Percentiles rank a stretch among this genome's conserved stretches.
phyloP scores from a whole-genome alignment of 1,140 invertebrate genomes.

The Subanguina moxae region DNA sequence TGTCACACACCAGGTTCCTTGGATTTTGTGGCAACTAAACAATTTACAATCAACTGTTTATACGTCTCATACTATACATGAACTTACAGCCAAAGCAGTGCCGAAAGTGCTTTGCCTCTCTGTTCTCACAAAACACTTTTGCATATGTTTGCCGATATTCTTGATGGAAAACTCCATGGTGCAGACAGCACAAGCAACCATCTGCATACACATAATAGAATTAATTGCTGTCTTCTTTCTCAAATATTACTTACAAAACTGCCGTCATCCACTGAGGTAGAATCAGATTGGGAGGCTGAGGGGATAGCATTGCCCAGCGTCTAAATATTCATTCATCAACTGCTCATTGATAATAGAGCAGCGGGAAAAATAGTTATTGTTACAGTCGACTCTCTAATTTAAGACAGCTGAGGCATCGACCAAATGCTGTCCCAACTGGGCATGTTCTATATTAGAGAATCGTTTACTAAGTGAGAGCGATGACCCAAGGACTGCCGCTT shows the following conservation, averaged over 20 bases:
- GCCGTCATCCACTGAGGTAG: slow-evolving; percentile 62
- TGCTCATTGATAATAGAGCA: no score
- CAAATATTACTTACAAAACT: slow-evolving; percentile 1
- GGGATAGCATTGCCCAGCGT: slow-evolving; percentile 10
- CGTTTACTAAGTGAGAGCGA: no score
- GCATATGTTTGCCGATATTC: slow-evolving; percentile 57
- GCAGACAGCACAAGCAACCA: slow-evolving; percentile 44
- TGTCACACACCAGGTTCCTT: slow-evolving; percentile 86
- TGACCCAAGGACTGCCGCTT: no score
- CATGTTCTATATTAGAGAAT: no score
- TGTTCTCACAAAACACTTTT: slow-evolving; percentile 68
- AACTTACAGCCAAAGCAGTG: slow-evolving; percentile 64
- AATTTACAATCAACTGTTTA: slow-evolving; percentile 7
- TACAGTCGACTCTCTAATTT: no score
- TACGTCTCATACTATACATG: neutral
- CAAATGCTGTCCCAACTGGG: no score
- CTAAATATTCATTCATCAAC: no score
- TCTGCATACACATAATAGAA: slow-evolving; percentile 24
- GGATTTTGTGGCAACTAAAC: slow-evolving; percentile 41
- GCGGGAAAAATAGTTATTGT: no score
- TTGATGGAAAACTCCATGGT: slow-evolving; percentile 28
- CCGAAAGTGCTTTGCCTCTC: slow-evolving; percentile 91
- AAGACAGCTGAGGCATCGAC: no score
- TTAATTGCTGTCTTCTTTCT: neutral
- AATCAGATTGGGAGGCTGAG: slow-evolving; percentile 70